Base-by-base conservation (phyloP, 53 echinoderm and acorn worm species). In the Luidia sarsii region DNA sequence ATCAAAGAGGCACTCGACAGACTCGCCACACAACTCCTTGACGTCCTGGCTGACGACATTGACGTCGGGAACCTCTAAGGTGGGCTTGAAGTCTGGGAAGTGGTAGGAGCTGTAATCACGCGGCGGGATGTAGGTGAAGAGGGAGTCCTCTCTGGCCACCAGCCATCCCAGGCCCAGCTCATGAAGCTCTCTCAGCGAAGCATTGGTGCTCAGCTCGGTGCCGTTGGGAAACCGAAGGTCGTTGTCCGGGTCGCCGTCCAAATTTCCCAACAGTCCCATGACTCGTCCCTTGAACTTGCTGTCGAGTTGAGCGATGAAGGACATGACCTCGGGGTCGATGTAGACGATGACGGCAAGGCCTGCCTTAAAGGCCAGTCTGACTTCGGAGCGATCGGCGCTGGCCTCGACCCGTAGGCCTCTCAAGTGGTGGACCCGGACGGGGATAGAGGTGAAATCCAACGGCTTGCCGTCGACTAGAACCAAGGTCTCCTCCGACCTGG, bases 111-210 rank as follows among this genome's bases (percentile, higher is more conserved):
- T 79, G 79, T 77, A 85, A 53, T 89, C 89, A 37, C 32, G 70
- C 20, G 89, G 85, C 6, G 85, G 64, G n/a, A 85, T 45, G 50
- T 89, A 89, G 3, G 80, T 89, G 65, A 89, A 89, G 25, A 59
- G 50, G 4, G 85, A 70, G 28, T 57, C 63, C 25, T 52, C 64
- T 80, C 48, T 50, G 6, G 68, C 35, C 16, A 89, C 79, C 19
- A 71, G 56, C 89, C 89, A 89, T 11, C 29, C 21, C 15, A 85
- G 35, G 48, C 85, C 85, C 65, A 72, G 84, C 1, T 62, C 36
- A 60, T 89, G 89, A 27, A 85, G 60, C 23, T 69, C 61, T 65
- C 62, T 21, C 48, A 89, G 36, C 8, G 80, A 80, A n/a, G 85
- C 68, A 25, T 62, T 54, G 1, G 38, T 34, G 0, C 68, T 25